phyloP scores from a whole-genome alignment of 2,888 invertebrate species.

The Crepidodera aurea region DNA sequence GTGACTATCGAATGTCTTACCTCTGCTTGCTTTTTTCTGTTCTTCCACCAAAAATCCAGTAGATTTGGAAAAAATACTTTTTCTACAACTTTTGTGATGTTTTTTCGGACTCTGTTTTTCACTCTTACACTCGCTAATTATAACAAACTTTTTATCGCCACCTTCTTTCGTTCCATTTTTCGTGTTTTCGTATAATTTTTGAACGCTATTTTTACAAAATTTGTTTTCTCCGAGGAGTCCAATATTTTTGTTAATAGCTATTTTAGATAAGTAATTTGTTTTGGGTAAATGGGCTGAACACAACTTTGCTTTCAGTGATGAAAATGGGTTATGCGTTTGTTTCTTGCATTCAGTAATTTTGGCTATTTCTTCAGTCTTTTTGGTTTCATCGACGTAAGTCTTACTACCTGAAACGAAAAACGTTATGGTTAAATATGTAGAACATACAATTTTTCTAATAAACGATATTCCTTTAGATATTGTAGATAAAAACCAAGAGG shows the following conservation, averaged over 20 bases:
- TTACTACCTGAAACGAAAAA: constrained; percentile 44
- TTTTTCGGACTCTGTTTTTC: constrained; percentile 55
- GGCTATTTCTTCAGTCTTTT: constrained; percentile 59
- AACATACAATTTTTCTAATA: too few species aligned
- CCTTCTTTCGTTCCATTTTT: constrained; percentile 17
- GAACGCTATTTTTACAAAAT: constrained; percentile 46
- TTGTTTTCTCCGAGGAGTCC: constrained; percentile 56
- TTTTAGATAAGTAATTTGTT: constrained; percentile 58
- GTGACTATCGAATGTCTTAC: too few species aligned
- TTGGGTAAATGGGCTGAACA: constrained; percentile 62
- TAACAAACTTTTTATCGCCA: constrained; percentile 40
- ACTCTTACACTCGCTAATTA: constrained; percentile 51
- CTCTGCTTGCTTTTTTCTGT: constrained; percentile 50
- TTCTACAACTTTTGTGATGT: constrained; percentile 49
- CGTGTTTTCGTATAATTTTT: constrained; percentile 41
- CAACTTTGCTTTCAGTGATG: constrained; percentile 60
- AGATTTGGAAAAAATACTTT: constrained; percentile 57
- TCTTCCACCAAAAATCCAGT: constrained; percentile 58
- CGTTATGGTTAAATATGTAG: neutral
- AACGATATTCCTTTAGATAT: too few species aligned
- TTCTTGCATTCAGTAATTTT: constrained; percentile 55
- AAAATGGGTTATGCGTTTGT: constrained; percentile 58
- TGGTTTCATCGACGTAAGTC: constrained; percentile 51
- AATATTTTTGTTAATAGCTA: constrained; percentile 61
- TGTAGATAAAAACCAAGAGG: too few species aligned